Evolutionary conservation across 2,113 vertebrate species (phyloP).

Genomic region (Corynorhinus townsendii): DNA sequence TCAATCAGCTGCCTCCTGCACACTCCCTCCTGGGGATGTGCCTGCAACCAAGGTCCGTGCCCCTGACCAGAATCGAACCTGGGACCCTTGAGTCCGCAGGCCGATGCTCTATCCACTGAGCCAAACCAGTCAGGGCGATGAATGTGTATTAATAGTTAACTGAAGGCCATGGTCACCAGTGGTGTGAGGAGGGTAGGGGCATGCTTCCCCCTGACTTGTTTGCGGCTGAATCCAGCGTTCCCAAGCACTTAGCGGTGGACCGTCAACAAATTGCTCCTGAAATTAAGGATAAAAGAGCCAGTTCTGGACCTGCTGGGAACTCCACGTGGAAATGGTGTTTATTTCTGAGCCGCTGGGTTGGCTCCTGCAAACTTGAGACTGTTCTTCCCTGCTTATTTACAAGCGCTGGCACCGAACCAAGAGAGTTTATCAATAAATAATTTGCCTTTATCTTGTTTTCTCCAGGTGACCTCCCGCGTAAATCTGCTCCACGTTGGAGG

Average conservation of each 20-base stretch:
- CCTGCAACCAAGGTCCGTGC: too few relatives aligned
- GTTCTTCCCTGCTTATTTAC: conserved; percentile 31
- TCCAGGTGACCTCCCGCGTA: neutral
- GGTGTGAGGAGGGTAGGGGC: neutral
- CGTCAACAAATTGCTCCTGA: neutral
- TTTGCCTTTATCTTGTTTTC: conserved; percentile 63
- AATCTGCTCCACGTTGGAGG: conserved; percentile 41
- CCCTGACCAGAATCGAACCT: too few relatives aligned
- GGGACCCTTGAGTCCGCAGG: too few relatives aligned
- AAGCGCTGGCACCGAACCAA: conserved; percentile 36
- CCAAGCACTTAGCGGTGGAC: neutral
- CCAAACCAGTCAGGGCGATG: too few relatives aligned
- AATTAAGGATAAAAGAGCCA: neutral
- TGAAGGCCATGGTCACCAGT: neutral
- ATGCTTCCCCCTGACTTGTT: neutral
- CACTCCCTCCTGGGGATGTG: too few relatives aligned
- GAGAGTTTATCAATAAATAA: conserved; percentile 69
- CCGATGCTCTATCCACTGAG: too few relatives aligned
- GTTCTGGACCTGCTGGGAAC: neutral
- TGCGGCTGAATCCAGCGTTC: neutral
- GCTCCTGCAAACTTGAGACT: neutral
- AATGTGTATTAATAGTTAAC: neutral
- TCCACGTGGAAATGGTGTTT: neutral
- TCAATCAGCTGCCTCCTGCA: too few relatives aligned
- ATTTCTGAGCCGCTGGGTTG: neutral